Conservation (phyloP, 2,888 invertebrate species). For the Drosophila aldrichi region DNA sequence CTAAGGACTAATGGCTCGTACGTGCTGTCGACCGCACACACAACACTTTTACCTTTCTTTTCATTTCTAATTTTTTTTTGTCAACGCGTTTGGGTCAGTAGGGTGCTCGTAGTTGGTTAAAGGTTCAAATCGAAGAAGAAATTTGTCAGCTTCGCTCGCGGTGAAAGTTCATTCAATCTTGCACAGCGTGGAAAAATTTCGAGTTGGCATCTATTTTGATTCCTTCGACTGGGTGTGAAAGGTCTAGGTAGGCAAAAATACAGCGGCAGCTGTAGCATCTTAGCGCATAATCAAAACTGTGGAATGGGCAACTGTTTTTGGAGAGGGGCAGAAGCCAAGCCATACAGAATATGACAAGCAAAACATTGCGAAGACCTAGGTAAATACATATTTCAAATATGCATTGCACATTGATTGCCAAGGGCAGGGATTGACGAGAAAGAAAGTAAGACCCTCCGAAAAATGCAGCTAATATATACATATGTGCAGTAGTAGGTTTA, state of each 20-base stretch:
- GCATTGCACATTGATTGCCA: slow-evolving; percentile 31
- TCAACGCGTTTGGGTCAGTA: slow-evolving; percentile 53
- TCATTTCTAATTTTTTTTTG: slow-evolving; percentile 10
- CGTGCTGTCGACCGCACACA: slow-evolving; percentile 62
- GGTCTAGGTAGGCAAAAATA: slow-evolving; percentile 35
- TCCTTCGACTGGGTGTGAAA: slow-evolving; percentile 37
- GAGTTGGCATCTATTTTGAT: slow-evolving; percentile 8
- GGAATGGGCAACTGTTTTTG: slow-evolving; percentile 23
- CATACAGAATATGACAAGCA: slow-evolving; percentile 30
- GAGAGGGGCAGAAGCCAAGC: slow-evolving; percentile 15
- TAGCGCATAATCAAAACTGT: slow-evolving; percentile 15
- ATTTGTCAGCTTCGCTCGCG: slow-evolving; percentile 65
- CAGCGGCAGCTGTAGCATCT: slow-evolving; percentile 54
- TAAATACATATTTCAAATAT: slow-evolving; percentile 27
- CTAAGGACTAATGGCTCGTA: slow-evolving; percentile 64
- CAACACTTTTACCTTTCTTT: slow-evolving; percentile 41
- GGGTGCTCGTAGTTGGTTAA: slow-evolving; percentile 43
- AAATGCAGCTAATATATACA: background rate
- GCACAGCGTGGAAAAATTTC: slow-evolving; percentile 50
- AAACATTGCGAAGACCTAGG: slow-evolving; percentile 13
- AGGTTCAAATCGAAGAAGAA: slow-evolving; percentile 64
- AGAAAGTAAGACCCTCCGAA: background rate
- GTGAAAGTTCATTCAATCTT: slow-evolving; percentile 66
- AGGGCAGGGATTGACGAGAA: background rate
- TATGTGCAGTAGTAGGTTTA: background rate